phyloP scores from a whole-genome alignment of 2,888 invertebrate genomes.

The Drosophila picticornis region DNA sequence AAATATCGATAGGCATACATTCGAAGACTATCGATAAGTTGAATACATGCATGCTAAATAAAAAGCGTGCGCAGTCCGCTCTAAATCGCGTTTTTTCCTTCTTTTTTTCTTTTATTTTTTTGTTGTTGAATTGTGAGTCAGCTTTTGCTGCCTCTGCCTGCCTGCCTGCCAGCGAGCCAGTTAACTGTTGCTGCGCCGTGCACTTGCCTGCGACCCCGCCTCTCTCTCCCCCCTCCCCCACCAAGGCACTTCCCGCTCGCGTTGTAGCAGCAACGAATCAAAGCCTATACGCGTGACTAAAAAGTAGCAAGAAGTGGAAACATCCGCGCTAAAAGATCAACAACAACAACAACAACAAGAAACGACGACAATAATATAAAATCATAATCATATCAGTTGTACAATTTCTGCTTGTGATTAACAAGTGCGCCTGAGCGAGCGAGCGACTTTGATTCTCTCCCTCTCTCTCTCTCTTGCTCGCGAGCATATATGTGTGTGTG shows the following conservation, averaged over 20 bases:
- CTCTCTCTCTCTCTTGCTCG: not conserved
- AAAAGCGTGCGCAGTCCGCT: slow-evolving; percentile 32
- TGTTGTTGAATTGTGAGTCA: slow-evolving; percentile 23
- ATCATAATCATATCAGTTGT: slow-evolving; percentile 68
- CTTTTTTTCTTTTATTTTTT: not conserved
- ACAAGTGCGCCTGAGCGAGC: slow-evolving; percentile 20
- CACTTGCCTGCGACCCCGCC: not conserved
- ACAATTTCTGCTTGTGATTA: slow-evolving; percentile 43
- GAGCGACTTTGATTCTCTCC: slow-evolving; percentile 4
- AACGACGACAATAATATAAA: slow-evolving; percentile 37
- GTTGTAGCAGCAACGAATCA: slow-evolving; percentile 38
- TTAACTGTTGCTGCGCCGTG: slow-evolving; percentile 19
- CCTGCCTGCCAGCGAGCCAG: not conserved
- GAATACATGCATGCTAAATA: slow-evolving; percentile 19
- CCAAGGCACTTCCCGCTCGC: not conserved
- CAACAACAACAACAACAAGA: slow-evolving; percentile 22
- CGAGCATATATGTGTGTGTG: slow-evolving; percentile 3
- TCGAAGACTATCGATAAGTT: slow-evolving; percentile 32
- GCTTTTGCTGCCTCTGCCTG: slow-evolving; percentile 1
- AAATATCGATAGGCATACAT: slow-evolving; percentile 19
- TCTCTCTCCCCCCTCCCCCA: not conserved
- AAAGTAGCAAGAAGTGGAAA: slow-evolving; percentile 40
- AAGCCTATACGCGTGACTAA: slow-evolving; percentile 73
- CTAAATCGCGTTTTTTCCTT: slow-evolving; percentile 15
- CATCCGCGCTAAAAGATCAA: slow-evolving; percentile 37